Evolutionary conservation across 2,797 vertebrate species (phyloP).

Genomic region (Melanogrammus aeglefinus): DNA sequence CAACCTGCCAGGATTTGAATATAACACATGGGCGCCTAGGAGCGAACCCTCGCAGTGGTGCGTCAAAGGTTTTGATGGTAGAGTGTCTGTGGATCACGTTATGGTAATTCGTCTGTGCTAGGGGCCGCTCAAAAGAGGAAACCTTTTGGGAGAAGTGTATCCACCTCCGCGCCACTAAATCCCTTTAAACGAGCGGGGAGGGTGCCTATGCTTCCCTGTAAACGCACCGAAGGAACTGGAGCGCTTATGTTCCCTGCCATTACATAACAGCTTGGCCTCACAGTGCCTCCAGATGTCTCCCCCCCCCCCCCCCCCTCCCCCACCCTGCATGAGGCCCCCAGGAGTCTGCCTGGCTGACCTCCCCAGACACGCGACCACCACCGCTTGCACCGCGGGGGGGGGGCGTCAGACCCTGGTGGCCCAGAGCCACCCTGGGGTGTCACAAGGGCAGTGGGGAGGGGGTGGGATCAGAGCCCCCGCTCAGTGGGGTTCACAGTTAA

Average conservation of each 20-base stretch:
- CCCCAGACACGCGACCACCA: conserved; percentile 9
- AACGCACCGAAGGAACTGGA: conserved; percentile 55
- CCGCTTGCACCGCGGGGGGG: background rate
- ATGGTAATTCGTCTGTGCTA: background rate
- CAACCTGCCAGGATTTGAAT: background rate
- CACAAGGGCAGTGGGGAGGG: background rate
- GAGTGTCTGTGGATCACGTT: background rate
- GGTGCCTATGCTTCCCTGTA: conserved; percentile 56
- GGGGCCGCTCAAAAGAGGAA: background rate
- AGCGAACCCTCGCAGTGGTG: background rate
- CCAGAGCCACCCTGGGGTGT: background rate
- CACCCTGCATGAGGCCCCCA: background rate
- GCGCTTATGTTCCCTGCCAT: conserved; percentile 36
- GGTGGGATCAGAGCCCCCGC: background rate
- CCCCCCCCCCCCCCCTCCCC: background rate
- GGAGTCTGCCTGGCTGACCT: conserved; percentile 15
- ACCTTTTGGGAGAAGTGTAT: conserved; percentile 11
- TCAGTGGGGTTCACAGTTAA: conserved; percentile 10
- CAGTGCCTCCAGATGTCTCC: conserved; percentile 34
- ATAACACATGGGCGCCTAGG: background rate
- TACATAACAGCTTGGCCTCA: conserved; percentile 55
- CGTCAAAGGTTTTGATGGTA: background rate
- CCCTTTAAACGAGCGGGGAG: conserved; percentile 47
- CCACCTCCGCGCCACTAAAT: conserved; percentile 54
- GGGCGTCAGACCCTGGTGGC: background rate